Conservation (phyloP, 2,797 vertebrate species). For the Aldrovandia affinis region DNA sequence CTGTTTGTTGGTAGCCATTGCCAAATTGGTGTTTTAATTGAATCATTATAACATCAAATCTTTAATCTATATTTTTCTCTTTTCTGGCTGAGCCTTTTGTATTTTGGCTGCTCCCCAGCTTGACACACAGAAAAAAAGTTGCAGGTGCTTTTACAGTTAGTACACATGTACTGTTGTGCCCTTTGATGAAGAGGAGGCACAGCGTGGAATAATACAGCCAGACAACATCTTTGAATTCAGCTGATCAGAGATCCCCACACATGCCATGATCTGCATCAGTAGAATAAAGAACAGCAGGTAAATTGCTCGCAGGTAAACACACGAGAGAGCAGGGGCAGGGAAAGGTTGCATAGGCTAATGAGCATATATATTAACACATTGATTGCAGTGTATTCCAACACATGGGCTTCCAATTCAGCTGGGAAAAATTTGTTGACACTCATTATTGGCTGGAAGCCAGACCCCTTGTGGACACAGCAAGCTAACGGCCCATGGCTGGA, state of each 20-base stretch:
- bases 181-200: neutral
- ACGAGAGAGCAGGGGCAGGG: neutral
- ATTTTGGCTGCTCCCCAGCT: neutral
- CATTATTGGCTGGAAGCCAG: neutral
- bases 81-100: neutral
- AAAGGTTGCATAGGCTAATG: neutral
- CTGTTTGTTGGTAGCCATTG: neutral
- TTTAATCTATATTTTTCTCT: neutral
- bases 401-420: neutral
- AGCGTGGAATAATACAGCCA: neutral
- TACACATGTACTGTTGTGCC: neutral
- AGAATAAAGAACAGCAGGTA: neutral
- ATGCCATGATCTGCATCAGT: neutral
- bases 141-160: neutral
- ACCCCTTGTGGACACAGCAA: neutral
- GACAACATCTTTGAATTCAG: neutral
- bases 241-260: neutral
- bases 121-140: neutral
- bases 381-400: neutral
- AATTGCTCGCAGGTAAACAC: neutral
- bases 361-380: neutral
- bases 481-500: neutral
- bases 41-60: neutral
- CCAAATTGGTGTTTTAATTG: neutral
- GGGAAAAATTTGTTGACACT: conserved; percentile 14